Evolutionary conservation across 2,797 vertebrate genomes (phyloP), one percentile per base, ranked within the genome.

Genomic region (Simalia tracyae): DNA sequence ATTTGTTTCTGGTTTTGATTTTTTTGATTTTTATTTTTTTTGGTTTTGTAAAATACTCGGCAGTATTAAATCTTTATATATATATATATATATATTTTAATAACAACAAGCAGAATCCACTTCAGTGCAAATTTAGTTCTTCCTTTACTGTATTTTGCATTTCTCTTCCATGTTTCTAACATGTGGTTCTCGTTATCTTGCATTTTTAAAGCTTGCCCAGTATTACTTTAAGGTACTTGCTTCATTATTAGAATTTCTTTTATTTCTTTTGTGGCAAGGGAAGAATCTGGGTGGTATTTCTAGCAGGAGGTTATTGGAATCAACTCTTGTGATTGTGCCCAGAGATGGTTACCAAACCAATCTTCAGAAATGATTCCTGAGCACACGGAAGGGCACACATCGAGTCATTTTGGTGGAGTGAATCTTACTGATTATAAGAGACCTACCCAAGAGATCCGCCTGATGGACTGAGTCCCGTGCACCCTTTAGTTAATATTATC

Each of bases 191-290:
- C 97, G 96, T 98, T 98, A 98, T 97, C 97, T 98, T 98, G 97
- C 97, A 95, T 98, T 98, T 98, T 97, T 97, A 97, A 99, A 98
- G 98, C 98, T 97, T 98, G 96, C 98, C 98, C 97, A 98, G 97
- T 98, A 98, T 98, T 97, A 97, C 97, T 96, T 98, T 98, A 98
- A 98, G 98, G 98, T 99, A 98, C 97, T 97, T 97, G 95, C 92
- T 97, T 97, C 95, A 96, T 97, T 97, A 96, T 97, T 97, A 95
- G 96, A 97, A 96, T 97, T 96, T 97, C 95, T 96, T 81, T 96
- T 88, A 92, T 96, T 92, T 92, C 26, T 89, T 92, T 54, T 66
- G 97, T 96, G 95, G 96, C 96, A 97, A 97, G 97, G 97, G 96
- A 97, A 98, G 97, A 98, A 98, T 98, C 97, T 98, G 97, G 97